Evolutionary conservation across 1,140 invertebrate genomes (phyloP), one percentile per base, ranked within the genome.

Genomic region (Magallana angulata): DNA sequence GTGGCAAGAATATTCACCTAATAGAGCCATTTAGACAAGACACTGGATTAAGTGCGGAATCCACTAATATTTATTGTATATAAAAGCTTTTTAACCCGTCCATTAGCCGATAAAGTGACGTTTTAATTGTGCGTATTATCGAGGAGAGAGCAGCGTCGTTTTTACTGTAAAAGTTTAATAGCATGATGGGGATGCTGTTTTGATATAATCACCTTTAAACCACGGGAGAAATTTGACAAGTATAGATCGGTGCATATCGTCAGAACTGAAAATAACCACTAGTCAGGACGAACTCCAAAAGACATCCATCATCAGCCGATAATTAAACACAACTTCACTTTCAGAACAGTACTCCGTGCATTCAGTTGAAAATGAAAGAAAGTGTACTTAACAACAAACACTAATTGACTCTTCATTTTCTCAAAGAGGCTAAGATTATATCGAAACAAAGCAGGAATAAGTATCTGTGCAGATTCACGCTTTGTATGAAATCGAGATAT

Each of bases 111-210:
- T 36, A 76, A 76, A 76, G 68, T 76, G 68, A 76, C 68, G 36
- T 76, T 18, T 76, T 76, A 76, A 76, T 76, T 76, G 68, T 76
- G 68, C 68, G 36, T 76, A 76, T 76, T 76, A 76, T 30, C 8
- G 24, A 76, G 68, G 68, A 76, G 24, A 24, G 36, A 76, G 68
- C 24, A 76, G 68, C 68, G 24, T 18, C 8, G 68, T 76, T 76
- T 76, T 76, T 76, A 76, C 36, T 76, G 68, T 76, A 76, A 76
- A 76, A 76, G 68, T 76, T 76, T 76, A 76, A 76, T 76, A 76
- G 68, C 68, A 76, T 76, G 68, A 24, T 36, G 18, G 68, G 36
- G 68, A 76, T 76, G 68, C 68, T 76, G 14, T 24, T 30, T 18
- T 76, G 68, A 76, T 36, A 76, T 76, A 76, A 76, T 30, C 24